Evolutionary conservation across 2,888 invertebrate genomes (phyloP), one percentile per base, ranked within the genome.

Genomic region (Ornithoptera priamus): DNA sequence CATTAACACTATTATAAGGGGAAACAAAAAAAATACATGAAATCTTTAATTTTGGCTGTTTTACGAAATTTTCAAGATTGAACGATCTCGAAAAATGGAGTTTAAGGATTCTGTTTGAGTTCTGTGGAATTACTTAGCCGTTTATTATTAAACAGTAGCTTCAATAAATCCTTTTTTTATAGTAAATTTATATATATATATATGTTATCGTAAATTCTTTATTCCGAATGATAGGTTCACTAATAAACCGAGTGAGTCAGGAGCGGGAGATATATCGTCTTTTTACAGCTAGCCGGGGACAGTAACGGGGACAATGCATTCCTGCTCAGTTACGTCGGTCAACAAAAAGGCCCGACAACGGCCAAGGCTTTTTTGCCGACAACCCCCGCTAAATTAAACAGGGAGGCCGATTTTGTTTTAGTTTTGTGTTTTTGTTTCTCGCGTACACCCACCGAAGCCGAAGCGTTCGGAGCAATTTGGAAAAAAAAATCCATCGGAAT

Each of bases 361-460:
- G 81, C 85, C 81, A 83, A 81, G 85, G 84, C 68, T 85, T 91
- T 90, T 90, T 91, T 90, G 89, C 85, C 83, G 82, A 86, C 87
- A 85, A 80, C 85, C 86, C 85, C 84, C 85, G 89, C 89, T 88
- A 92, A 92, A 91, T 92, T 90, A 90, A 90, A 91, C 89, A 88
- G 85, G 85, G 85, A 82, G 85, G 87, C 85, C 84, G 85, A 88
- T 88, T 89, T 89, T 86, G 82, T 86, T 87, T 82, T 81, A 77
- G 79, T 85, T 86, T 81, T 79, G 74, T 72, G 73, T 81, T 85
- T 88, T 86, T 85, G 84, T 84, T 82, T 80, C 78, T 80, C 80
- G 80, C 80, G 79, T 63, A 63, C 68, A 63, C 79, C 79, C 80
- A 79, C 78, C 77, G 80, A 84, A 81, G 78, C 78, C 78, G 74